Evolutionary conservation across 2,113 vertebrate genomes (phyloP).

Genomic region (Pelecanoides urinatrix): DNA sequence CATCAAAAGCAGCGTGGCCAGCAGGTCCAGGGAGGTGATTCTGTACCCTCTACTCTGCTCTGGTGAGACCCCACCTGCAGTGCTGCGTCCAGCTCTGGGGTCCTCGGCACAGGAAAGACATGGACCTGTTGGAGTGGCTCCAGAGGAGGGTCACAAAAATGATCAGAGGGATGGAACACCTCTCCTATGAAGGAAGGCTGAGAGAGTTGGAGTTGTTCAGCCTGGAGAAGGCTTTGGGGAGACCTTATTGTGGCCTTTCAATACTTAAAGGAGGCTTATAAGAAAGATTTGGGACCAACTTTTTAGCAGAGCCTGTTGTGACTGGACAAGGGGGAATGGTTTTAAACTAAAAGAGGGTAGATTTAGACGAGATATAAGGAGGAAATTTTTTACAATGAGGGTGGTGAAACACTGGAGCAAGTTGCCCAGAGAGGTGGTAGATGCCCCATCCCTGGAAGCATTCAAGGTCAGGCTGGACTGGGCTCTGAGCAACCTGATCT

Average conservation of each 20-base stretch:
- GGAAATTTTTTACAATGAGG: neutral
- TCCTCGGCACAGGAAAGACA: neutral
- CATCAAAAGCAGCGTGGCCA: too few species aligned
- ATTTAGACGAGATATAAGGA: neutral
- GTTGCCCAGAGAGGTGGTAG: neutral
- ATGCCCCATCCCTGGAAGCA: neutral
- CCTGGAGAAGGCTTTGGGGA: neutral
- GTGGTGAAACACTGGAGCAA: neutral
- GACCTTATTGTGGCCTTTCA: neutral
- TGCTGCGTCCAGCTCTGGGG: neutral
- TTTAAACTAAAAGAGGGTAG: neutral
- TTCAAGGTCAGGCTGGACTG: neutral
- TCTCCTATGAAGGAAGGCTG: neutral
- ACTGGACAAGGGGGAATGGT: neutral
- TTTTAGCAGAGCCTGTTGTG: neutral
- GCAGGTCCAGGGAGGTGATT: too few species aligned
- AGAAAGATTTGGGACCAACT: neutral
- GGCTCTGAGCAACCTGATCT: neutral
- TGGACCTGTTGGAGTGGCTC: neutral
- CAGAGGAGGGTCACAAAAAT: neutral
- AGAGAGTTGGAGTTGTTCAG: neutral
- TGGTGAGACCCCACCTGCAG: too few species aligned
- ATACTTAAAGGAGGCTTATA: neutral
- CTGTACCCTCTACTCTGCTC: too few species aligned
- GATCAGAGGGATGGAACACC: neutral